phyloP scores from a whole-genome alignment of 64 coral and sea anemone genomes.

The Actinia tenebrosa region DNA sequence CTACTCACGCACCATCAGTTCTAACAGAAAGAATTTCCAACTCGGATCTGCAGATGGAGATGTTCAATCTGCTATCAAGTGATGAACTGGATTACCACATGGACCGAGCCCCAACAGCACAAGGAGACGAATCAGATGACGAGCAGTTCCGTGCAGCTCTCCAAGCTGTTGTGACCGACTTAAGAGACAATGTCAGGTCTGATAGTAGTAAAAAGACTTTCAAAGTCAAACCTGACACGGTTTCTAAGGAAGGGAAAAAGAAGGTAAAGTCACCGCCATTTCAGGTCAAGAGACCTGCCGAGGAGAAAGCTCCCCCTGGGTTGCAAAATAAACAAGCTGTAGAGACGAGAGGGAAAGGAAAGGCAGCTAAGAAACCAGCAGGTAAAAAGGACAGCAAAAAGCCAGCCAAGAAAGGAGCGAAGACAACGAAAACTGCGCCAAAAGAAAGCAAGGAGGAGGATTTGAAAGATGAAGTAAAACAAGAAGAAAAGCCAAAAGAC shows the following conservation, averaged over 20 bases:
- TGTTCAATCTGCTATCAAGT: constrained; percentile 53
- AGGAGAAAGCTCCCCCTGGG: constrained; percentile 58
- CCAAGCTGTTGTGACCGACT: constrained; percentile 58
- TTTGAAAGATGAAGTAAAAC: constrained; percentile 41
- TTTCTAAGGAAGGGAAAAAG: constrained; percentile 43
- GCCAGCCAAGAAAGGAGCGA: neutral
- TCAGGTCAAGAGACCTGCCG: constrained; percentile 56
- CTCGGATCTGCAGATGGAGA: constrained; percentile 69
- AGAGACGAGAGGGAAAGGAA: constrained; percentile 39
- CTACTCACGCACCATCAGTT: constrained; percentile 50
- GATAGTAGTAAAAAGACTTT: constrained; percentile 26
- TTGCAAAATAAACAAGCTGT: constrained; percentile 30
- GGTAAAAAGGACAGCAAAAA: neutral
- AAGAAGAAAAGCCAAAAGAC: constrained; percentile 18
- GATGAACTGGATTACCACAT: constrained; percentile 33
- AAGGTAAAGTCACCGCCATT: constrained; percentile 56
- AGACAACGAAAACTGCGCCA: neutral
- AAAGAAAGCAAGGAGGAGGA: constrained; percentile 4
- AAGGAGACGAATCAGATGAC: constrained; percentile 58
- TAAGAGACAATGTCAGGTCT: constrained; percentile 41
- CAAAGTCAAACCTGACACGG: constrained; percentile 22
- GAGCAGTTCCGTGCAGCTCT: constrained; percentile 84
- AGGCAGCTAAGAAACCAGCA: constrained; percentile 16
- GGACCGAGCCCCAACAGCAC: constrained; percentile 30
- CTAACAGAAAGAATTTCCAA: constrained; percentile 71